Evolutionary conservation across 1,140 invertebrate species (phyloP).

Genomic region (Drosophila kurseongensis): DNA sequence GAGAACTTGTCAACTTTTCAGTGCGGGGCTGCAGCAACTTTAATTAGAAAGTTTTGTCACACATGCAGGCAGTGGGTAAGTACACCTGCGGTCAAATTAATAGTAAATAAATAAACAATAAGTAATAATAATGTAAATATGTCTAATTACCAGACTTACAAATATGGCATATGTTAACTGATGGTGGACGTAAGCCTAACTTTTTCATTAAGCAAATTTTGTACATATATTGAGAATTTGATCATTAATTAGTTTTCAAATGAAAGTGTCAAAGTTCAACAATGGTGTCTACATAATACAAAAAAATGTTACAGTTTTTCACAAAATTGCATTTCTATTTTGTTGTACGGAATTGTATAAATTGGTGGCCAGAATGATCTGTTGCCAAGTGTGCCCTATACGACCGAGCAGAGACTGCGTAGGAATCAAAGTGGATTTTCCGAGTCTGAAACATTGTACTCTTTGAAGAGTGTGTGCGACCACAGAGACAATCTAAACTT

Average conservation of each 20-base stretch:
- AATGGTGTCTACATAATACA: background rate
- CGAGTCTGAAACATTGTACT: constrained; percentile 62
- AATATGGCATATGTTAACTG: too few relatives aligned
- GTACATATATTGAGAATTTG: too few relatives aligned
- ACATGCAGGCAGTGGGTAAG: constrained; percentile 53
- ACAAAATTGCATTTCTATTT: background rate
- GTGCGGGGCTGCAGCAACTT: constrained; percentile 58
- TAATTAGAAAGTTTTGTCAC: constrained; percentile 83
- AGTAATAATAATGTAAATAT: background rate
- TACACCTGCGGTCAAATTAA: constrained; percentile 2
- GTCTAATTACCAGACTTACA: too few relatives aligned
- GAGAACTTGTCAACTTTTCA: constrained; percentile 73
- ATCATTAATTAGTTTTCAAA: too few relatives aligned
- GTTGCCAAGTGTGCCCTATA: constrained; percentile 16
- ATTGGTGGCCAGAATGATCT: constrained; percentile 8
- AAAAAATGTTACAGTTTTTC: background rate
- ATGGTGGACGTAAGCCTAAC: too few relatives aligned
- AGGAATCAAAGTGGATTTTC: constrained; percentile 18
- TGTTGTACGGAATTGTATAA: background rate
- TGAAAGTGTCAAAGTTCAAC: too few relatives aligned
- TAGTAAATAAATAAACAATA: background rate
- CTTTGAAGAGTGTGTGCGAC: constrained; percentile 44
- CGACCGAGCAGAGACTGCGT: constrained; percentile 27
- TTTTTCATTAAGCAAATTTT: too few relatives aligned
- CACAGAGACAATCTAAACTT: constrained; percentile 81